phyloP scores from a whole-genome alignment of 2,797 vertebrate genomes.

The Sarcoramphus papa region DNA sequence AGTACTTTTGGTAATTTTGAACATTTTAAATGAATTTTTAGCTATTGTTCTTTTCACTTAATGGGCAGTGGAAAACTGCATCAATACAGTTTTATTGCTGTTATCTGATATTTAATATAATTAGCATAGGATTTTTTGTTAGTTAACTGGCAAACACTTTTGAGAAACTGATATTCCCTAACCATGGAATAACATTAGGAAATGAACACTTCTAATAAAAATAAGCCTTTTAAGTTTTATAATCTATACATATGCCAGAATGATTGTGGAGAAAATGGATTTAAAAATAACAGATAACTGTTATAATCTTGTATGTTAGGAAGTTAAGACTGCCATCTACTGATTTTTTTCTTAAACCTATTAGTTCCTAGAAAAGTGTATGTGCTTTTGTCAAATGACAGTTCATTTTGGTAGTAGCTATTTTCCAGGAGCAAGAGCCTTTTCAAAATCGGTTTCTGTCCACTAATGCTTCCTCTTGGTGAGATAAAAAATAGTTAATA shows the following conservation, averaged over 20 bases:
- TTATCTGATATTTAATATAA: constrained; percentile 24
- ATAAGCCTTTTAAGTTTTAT: constrained; percentile 25
- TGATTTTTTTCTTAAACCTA: constrained; percentile 76
- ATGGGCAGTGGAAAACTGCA: neutral
- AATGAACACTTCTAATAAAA: constrained; percentile 53
- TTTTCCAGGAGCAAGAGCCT: constrained; percentile 68
- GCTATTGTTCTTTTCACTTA: neutral
- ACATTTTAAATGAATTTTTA: neutral
- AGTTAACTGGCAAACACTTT: constrained; percentile 37
- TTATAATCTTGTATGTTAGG: constrained; percentile 50
- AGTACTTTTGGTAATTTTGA: neutral
- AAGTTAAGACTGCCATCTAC: constrained; percentile 96
- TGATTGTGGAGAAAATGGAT: neutral
- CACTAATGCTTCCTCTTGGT: neutral
- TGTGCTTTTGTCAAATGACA: constrained; percentile 60
- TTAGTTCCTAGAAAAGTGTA: constrained; percentile 56
- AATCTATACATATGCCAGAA: constrained; percentile 8
- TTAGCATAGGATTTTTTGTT: constrained; percentile 23
- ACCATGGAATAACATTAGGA: constrained; percentile 14
- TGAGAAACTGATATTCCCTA: constrained; percentile 39
- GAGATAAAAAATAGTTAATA: constrained; percentile 28
- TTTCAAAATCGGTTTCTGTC: constrained; percentile 68
- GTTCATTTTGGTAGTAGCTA: constrained; percentile 73
- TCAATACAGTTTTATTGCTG: neutral
- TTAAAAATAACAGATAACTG: constrained; percentile 14